A percentile compares a stretch with the other conserved stretches of the same genome.
These are phyloP conservation scores for Actinostola sp. DNA, from an alignment of 92 coral and sea anemone genomes.

Conservation along the genomic window DNA sequence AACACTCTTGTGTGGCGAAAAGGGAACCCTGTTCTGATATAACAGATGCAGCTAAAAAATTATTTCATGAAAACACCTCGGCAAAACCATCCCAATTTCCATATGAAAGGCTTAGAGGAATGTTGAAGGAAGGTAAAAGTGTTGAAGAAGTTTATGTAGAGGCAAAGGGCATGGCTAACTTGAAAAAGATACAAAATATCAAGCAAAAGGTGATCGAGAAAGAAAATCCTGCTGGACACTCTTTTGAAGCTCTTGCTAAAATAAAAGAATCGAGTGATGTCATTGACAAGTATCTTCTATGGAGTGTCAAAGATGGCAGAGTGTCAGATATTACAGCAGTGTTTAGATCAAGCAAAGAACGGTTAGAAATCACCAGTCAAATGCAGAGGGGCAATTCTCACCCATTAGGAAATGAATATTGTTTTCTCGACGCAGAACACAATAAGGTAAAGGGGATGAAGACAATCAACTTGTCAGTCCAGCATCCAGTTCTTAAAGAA, in stretches of 20 bases:
- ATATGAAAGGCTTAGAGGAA: slow-evolving; percentile 49
- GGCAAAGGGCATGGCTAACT: slow-evolving; percentile 60
- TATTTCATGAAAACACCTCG: slow-evolving; percentile 40
- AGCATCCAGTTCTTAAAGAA: neutral
- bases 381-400: slow-evolving; percentile 47
- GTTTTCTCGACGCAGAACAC: slow-evolving; percentile 68
- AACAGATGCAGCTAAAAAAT: slow-evolving; percentile 33
- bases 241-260: slow-evolving; percentile 69
- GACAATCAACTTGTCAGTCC: neutral
- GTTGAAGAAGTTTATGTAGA: slow-evolving; percentile 55
- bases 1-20: slow-evolving; percentile 32
- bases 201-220: slow-evolving; percentile 58
- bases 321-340: slow-evolving; percentile 46
- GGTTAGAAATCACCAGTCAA: slow-evolving; percentile 44
- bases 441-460: slow-evolving; percentile 60
- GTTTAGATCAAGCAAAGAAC: slow-evolving; percentile 51
- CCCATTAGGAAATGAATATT: slow-evolving; percentile 40
- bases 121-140: slow-evolving; percentile 51
- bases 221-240: slow-evolving; percentile 59
- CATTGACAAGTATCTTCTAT: slow-evolving; percentile 47
- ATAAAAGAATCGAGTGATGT: slow-evolving; percentile 58
- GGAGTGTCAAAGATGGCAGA: slow-evolving; percentile 62
- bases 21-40: slow-evolving; percentile 22
- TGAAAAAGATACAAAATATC: slow-evolving; percentile 59
- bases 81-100: slow-evolving; percentile 63